Percentiles rank a stretch among this genome's conserved stretches.
phyloP scores from a whole-genome alignment of 92 coral and sea anemone species.

The Siderastrea siderea region DNA sequence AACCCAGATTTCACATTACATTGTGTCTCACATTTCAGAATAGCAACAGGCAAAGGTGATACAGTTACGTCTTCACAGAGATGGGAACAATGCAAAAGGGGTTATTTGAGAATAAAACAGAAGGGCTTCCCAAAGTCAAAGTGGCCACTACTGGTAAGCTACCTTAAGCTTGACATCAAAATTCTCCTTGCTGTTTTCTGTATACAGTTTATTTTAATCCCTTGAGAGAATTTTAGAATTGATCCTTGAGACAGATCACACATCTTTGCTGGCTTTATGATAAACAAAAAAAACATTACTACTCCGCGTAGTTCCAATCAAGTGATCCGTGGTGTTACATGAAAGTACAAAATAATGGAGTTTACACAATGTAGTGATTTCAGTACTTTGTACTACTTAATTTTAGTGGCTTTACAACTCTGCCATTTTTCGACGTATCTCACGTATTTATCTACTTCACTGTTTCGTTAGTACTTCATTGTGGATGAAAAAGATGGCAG shows the following conservation, averaged over 20 bases:
- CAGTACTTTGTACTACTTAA: not conserved
- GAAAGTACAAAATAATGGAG: too few species aligned
- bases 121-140: constrained; percentile 94
- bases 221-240: not conserved
- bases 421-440: not conserved
- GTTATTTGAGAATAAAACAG: constrained; percentile 94
- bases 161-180: not conserved
- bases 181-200: not conserved
- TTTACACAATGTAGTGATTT: too few species aligned
- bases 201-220: not conserved
- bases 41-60: constrained; percentile 5
- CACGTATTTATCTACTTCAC: not conserved
- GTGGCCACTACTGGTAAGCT: constrained; percentile 96
- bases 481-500: constrained; percentile 90
- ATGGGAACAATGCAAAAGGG: constrained; percentile 77
- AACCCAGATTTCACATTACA: not conserved
- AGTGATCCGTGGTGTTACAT: too few species aligned
- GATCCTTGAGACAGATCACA: too few species aligned
- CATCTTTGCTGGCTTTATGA: too few species aligned
- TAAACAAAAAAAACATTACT: too few species aligned
- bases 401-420: not conserved
- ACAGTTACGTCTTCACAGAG: constrained; percentile 15
- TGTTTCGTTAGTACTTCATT: constrained; percentile 82
- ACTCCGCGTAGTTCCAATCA: too few species aligned
- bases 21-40: not conserved